A percentile compares a stretch with the other conserved stretches of the same genome.
Evolutionary conservation across 2,113 vertebrate species (phyloP).

Genomic region (Amazona vittata): DNA sequence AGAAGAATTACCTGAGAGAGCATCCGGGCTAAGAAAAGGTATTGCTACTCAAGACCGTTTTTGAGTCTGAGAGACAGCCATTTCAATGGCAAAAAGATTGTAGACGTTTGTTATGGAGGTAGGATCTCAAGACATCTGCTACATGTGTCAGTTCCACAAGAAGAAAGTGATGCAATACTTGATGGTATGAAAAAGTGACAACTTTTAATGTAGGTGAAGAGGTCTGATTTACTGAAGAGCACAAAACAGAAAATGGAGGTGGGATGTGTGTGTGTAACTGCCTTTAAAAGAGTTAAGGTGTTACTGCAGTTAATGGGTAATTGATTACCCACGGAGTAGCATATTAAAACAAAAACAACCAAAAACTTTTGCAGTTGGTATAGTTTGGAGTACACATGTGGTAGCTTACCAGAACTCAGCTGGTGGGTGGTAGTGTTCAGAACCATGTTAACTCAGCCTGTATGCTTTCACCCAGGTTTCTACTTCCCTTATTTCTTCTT

Average conservation of each 20-base stretch:
- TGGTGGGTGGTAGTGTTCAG: neutral
- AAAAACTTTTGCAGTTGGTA: neutral
- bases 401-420: neutral
- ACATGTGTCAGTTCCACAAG: neutral
- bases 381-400: neutral
- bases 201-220: neutral
- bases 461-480: neutral
- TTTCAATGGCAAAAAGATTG: neutral
- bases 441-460: neutral
- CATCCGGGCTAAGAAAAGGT: neutral
- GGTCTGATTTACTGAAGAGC: neutral
- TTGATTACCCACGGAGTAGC: neutral
- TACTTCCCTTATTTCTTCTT: slow-evolving; percentile 4
- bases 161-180: neutral
- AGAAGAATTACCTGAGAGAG: neutral
- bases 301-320: neutral
- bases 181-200: neutral
- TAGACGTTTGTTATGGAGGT: neutral
- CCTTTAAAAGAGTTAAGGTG: neutral
- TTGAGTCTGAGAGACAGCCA: neutral
- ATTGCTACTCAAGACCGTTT: neutral
- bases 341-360: neutral
- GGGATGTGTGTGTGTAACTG: neutral
- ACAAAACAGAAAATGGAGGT: neutral
- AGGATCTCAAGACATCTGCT: neutral